A percentile compares a stretch with the other conserved stretches of the same genome.
phyloP scores from a whole-genome alignment of 2,888 invertebrate species.

The Sinopyrophorus schimmeli region DNA sequence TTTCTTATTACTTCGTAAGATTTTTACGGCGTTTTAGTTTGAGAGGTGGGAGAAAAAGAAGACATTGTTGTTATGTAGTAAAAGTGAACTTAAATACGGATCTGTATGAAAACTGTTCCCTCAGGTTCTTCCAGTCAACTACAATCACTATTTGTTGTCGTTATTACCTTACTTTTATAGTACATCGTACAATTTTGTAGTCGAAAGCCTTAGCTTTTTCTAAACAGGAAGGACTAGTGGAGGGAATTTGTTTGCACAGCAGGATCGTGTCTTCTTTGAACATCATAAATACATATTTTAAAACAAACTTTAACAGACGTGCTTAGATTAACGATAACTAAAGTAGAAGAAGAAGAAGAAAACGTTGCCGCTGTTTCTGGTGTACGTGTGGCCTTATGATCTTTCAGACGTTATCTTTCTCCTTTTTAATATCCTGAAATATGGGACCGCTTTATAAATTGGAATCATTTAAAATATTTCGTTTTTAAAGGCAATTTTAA shows the following conservation, averaged over 20 bases:
- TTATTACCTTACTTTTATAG: constrained; percentile 32
- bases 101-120: constrained; percentile 20
- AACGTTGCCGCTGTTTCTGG: constrained; percentile 11
- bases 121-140: constrained; percentile 27
- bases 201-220: too few species aligned
- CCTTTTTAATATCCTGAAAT: constrained; percentile 15
- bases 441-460: constrained; percentile 9
- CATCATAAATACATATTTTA: constrained; percentile 35
- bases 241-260: constrained; percentile 30
- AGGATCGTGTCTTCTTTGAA: constrained; percentile 32
- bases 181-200: constrained; percentile 23
- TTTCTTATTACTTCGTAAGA: too few species aligned
- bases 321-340: constrained; percentile 30
- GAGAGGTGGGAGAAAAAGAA: too few species aligned
- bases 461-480: too few species aligned
- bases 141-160: constrained; percentile 33
- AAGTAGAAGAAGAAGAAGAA: constrained; percentile 10
- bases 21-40: too few species aligned
- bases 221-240: constrained; percentile 27
- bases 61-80: too few species aligned
- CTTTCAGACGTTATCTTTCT: constrained; percentile 16
- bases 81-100: constrained; percentile 16
- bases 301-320: constrained; percentile 34
- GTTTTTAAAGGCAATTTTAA: too few species aligned
- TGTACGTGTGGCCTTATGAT: constrained; percentile 19